Percentiles rank a stretch among this genome's conserved stretches.
These are phyloP conservation scores for Gobius niger DNA, from an alignment of 2,113 vertebrate genomes.

Conservation along the genomic window DNA sequence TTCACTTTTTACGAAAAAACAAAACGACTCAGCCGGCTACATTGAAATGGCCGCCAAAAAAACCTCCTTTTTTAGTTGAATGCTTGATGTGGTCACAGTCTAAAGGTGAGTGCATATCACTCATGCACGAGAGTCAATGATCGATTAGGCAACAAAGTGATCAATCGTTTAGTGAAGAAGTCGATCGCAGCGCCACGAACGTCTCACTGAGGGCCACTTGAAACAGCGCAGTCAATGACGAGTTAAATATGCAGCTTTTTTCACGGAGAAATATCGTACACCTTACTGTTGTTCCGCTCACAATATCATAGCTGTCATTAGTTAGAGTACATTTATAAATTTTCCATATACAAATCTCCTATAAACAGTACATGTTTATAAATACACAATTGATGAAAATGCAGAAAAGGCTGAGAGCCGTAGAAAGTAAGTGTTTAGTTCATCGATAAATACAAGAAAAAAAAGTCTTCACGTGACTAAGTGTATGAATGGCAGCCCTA, in stretches of 20 bases:
- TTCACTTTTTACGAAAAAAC: conserved; percentile 10
- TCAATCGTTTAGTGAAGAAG: conserved; percentile 33
- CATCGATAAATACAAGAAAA: conserved; percentile 67
- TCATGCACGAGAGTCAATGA: conserved; percentile 42
- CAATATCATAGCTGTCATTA: conserved; percentile 72
- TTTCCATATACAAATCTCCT: conserved; percentile 70
- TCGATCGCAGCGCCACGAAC: conserved; percentile 31
- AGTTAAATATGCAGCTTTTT: conserved; percentile 58
- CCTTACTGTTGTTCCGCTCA: conserved; percentile 55
- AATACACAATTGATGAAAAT: conserved; percentile 68
- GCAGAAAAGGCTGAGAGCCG: conserved; percentile 46
- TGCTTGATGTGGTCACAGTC: conserved; percentile 48
- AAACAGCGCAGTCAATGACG: conserved; percentile 58
- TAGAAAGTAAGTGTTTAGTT: conserved; percentile 58
- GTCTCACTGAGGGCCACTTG: conserved; percentile 23
- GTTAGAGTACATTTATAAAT: conserved; percentile 72
- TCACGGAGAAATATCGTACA: conserved; percentile 45
- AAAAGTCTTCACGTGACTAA: conserved; percentile 30
- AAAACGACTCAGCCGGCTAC: conserved; percentile 52
- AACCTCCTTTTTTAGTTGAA: conserved; percentile 17
- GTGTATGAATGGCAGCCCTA: conserved; percentile 63
- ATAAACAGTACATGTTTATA: conserved; percentile 72
- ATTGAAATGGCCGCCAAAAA: conserved; percentile 45
- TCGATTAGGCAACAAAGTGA: conserved; percentile 64
- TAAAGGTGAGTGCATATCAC: conserved; percentile 51